A percentile compares a stretch with the other conserved stretches of the same genome.
Conservation (phyloP, 2,888 invertebrate genomes). For the Cephus pygmeus region DNA sequence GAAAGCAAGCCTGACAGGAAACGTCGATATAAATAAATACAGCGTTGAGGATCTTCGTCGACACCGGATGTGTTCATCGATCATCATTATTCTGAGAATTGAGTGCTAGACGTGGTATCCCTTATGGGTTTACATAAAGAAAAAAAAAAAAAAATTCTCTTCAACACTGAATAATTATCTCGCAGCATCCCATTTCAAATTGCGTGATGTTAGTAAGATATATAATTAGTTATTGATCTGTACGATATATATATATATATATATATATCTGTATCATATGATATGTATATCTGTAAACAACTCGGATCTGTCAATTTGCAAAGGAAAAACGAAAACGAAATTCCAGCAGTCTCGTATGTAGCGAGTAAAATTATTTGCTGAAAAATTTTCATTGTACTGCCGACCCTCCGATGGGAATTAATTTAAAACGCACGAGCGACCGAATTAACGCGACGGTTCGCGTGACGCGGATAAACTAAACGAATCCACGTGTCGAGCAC, state of each 20-base stretch:
- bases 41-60: neutral
- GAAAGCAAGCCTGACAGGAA: neutral
- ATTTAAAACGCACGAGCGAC: neutral
- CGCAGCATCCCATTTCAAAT: no score
- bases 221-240: no score
- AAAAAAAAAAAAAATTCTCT: neutral
- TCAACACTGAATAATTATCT: neutral
- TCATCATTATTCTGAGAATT: neutral
- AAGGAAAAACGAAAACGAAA: neutral
- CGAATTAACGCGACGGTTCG: neutral
- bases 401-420: neutral
- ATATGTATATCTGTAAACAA: no score
- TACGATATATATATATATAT: no score
- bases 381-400: neutral
- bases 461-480: neutral
- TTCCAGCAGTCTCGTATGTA: neutral
- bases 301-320: no score
- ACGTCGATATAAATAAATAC: neutral
- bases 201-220: no score
- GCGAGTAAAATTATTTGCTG: neutral
- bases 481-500: neutral
- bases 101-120: neutral
- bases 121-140: neutral
- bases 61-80: neutral
- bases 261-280: no score